Evolutionary conservation across 2,888 invertebrate species (phyloP), one percentile per base, ranked within the genome.

Genomic region (Pycnomerus fuliginosus): DNA sequence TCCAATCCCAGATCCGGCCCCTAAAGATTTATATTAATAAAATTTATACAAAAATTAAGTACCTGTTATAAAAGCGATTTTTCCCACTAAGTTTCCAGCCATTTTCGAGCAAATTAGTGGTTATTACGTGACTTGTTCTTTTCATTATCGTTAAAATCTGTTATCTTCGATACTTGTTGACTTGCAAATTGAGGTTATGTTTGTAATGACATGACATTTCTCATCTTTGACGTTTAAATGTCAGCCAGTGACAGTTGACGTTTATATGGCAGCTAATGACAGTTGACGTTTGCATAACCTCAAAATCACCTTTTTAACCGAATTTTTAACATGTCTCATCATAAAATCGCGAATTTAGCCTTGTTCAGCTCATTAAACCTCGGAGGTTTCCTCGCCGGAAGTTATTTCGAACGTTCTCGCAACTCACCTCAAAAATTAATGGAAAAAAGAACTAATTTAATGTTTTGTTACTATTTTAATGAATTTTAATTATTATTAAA

Each of bases 1-100:
- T 0, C 96, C 96, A 50, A 96, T 91, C 8, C 95, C 96, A 43
- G 91, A 90, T 1, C 91, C 95, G 30, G 89, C 95, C 49, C 95
- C 95, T 90, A n/a, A n/a, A n/a, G n/a, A n/a, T 34, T 11, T 8
- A 16, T 20, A 36, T 36, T 30, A 35, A 16, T n/a, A n/a, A n/a
- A 11, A 37, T 30, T 38, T 29, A 38, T 16, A 13, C 12, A 2
- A 27, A 41, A 16, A 8, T 40, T 5, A 34, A 38, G 24, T 50
- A 63, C 63, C 63, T 51, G 61, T 63, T 31, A 63, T 53, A 40
- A 62, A 55, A 10, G 61, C 63, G 33, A 59, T 43, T 52, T 55
- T 53, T 16, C 61, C 63, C 23, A 25, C 41, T n/a, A 62, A 40
- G 38, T 14, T 41, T 27, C 47, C 41, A 28, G 28, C 23, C n/a